These are phyloP conservation scores for Dinomys branickii DNA, from an alignment of 2,113 vertebrate genomes.

Conservation along the genomic window DNA sequence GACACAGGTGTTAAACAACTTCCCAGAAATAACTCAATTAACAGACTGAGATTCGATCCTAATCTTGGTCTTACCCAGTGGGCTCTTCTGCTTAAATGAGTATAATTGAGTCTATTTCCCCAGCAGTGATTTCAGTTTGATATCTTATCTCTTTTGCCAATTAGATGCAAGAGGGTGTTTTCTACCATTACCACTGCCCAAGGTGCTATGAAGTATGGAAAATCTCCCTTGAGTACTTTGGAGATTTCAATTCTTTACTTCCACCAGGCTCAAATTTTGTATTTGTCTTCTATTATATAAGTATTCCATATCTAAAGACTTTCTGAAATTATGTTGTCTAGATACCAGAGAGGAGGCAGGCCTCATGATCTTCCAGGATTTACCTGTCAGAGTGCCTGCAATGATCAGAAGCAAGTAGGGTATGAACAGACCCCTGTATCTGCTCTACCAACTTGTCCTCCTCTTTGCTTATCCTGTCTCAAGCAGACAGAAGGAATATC, in stretches of 20 bases:
- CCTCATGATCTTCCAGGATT: conserved; percentile 58
- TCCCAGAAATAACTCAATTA: conserved; percentile 37
- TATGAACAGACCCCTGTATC: conserved; percentile 41
- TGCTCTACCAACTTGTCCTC: conserved; percentile 45
- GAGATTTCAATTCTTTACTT: background rate
- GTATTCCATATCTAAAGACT: conserved; percentile 22
- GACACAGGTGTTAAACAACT: conserved; percentile 25
- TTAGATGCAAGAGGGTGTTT: background rate
- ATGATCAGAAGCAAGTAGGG: conserved; percentile 44
- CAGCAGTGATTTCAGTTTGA: background rate
- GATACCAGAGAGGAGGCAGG: background rate
- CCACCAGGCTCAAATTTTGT: conserved; percentile 32
- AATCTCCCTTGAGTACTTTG: background rate
- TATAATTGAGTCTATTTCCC: background rate
- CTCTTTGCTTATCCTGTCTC: conserved; percentile 55
- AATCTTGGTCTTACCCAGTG: conserved; percentile 1
- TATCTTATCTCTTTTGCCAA: conserved; percentile 25
- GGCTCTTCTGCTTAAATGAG: conserved; percentile 41
- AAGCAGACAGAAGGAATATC: conserved; percentile 43
- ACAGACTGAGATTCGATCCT: conserved; percentile 38
- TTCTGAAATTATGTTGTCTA: conserved; percentile 32
- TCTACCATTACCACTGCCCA: background rate
- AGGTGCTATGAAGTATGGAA: background rate
- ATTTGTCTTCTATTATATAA: conserved; percentile 32
- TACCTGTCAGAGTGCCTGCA: background rate